A percentile compares a stretch with the other conserved stretches of the same genome.
These are phyloP conservation scores for Pseudococcus jackbeardsleyi DNA, from an alignment of 2,888 invertebrate genomes.

Conservation along the genomic window DNA sequence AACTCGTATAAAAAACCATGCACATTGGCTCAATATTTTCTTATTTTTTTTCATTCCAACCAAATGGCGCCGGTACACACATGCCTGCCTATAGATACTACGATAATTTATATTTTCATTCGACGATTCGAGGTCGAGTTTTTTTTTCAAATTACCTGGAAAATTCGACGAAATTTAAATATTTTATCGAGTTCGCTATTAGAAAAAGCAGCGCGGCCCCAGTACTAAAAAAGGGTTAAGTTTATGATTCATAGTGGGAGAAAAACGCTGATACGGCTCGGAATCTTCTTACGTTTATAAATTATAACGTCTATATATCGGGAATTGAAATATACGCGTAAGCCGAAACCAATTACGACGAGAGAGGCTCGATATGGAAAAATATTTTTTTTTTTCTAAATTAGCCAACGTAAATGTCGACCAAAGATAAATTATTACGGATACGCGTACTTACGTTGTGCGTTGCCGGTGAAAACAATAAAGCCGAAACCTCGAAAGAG, in stretches of 20 bases:
- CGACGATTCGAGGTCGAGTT: neutral
- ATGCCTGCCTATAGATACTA: neutral
- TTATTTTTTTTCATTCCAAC: too few species aligned
- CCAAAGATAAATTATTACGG: constrained; percentile 29
- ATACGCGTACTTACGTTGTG: neutral
- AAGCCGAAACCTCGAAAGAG: neutral
- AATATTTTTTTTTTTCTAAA: constrained; percentile 39
- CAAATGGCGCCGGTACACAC: too few species aligned
- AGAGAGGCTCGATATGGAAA: constrained; percentile 21
- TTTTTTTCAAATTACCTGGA: constrained; percentile 37
- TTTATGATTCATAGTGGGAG: constrained; percentile 21
- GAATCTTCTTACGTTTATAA: constrained; percentile 46
- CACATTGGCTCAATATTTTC: too few species aligned
- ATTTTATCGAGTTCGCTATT: constrained; percentile 32
- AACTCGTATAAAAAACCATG: too few species aligned
- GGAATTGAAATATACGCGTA: constrained; percentile 1
- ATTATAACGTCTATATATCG: neutral
- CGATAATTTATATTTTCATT: constrained; percentile 19
- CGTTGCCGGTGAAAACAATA: constrained; percentile 3
- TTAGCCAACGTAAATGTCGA: constrained; percentile 31
- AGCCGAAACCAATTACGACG: constrained; percentile 38
- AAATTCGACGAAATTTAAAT: constrained; percentile 31
- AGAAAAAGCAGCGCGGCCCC: neutral
- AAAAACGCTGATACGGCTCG: constrained; percentile 5
- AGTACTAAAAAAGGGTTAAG: constrained; percentile 3